Conservation (phyloP, 1,140 invertebrate genomes). For the Hylaeus volcanicus region DNA sequence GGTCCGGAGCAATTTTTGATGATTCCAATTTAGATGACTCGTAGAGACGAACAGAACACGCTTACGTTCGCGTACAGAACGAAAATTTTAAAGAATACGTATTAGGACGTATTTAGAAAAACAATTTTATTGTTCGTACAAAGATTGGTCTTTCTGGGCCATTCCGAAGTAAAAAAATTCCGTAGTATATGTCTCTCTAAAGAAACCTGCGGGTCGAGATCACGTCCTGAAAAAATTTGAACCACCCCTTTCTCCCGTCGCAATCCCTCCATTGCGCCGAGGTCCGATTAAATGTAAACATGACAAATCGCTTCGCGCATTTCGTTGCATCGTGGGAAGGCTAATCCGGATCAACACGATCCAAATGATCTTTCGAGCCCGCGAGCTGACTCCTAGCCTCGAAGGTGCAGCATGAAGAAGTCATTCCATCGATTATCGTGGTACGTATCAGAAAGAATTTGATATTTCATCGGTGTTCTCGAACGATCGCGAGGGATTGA, state of each 20-base stretch:
- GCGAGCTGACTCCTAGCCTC: constrained; percentile 36
- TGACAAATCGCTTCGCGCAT: background rate
- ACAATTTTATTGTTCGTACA: too few relatives aligned
- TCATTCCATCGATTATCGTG: constrained; percentile 44
- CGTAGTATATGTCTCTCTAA: too few relatives aligned
- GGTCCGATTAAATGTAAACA: background rate
- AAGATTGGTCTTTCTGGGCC: too few relatives aligned
- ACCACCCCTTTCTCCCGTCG: too few relatives aligned
- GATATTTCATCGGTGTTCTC: constrained; percentile 41
- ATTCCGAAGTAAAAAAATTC: too few relatives aligned
- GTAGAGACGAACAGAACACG: too few relatives aligned
- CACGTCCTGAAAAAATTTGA: background rate
- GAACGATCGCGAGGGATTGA: background rate
- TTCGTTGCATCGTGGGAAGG: constrained; percentile 28
- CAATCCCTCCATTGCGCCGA: too few relatives aligned
- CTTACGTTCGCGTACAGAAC: too few relatives aligned
- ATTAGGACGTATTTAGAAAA: too few relatives aligned
- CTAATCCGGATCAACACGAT: constrained; percentile 40
- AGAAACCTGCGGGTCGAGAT: too few relatives aligned
- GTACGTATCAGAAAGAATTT: constrained; percentile 40
- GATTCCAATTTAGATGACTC: background rate
- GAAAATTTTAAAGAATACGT: too few relatives aligned
- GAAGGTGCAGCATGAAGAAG: constrained; percentile 46
- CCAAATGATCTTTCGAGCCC: constrained; percentile 45
- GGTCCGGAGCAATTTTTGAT: background rate